Evolutionary conservation across 2,888 invertebrate genomes (phyloP).

Genomic region (Scaptomyza cyrtandrae): DNA sequence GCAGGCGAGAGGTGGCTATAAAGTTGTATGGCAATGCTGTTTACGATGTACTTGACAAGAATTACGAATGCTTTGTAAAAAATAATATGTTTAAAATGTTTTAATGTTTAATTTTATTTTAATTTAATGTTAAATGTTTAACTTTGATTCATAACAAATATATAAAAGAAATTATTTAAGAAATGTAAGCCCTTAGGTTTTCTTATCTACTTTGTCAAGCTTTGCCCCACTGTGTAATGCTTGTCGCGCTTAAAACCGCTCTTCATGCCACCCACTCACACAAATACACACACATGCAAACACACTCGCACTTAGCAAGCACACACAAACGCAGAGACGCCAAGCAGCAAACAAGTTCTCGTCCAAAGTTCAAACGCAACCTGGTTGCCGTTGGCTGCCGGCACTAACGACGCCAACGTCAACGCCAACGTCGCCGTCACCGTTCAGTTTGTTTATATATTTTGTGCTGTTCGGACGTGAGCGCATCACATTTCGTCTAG

Average conservation of each 20-base stretch:
- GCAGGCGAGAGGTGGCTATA: conserved; percentile 38
- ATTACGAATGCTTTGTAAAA: not conserved
- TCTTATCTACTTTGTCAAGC: not conserved
- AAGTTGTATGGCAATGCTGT: conserved; percentile 12
- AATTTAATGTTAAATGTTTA: too few relatives aligned
- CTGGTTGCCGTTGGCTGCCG: conserved; percentile 57
- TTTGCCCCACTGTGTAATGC: conserved; percentile 37
- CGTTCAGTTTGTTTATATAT: conserved; percentile 73
- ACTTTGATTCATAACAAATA: too few relatives aligned
- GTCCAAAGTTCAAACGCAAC: conserved; percentile 60
- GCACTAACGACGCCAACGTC: conserved; percentile 39
- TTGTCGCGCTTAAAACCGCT: conserved; percentile 10
- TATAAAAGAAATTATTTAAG: too few relatives aligned
- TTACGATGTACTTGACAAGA: not conserved
- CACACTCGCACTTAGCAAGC: not conserved
- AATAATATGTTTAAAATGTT: too few relatives aligned
- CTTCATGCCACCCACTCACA: conserved; percentile 53
- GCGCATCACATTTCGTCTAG: conserved; percentile 36
- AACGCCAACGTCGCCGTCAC: conserved; percentile 16
- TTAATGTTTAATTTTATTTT: too few relatives aligned
- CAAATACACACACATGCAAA: conserved; percentile 20
- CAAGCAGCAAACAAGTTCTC: conserved; percentile 56
- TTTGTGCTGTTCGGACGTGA: conserved; percentile 58
- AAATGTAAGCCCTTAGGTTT: not conserved
- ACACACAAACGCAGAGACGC: conserved; percentile 3